phyloP scores from a whole-genome alignment of 2,888 invertebrate genomes.

The Agapostemon virescens region DNA sequence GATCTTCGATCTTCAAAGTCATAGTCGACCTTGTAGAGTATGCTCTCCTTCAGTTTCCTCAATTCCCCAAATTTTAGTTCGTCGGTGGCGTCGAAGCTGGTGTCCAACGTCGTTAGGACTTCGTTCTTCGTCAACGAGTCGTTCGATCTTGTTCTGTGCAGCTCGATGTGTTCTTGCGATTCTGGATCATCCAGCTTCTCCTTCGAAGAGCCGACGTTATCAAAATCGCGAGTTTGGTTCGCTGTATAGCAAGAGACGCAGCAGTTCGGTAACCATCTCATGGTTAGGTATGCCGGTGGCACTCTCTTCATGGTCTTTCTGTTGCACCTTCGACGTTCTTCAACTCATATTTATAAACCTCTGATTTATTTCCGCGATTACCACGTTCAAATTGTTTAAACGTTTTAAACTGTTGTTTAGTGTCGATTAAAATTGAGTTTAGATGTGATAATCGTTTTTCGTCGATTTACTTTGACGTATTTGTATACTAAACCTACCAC shows the following conservation, averaged over 20 bases:
- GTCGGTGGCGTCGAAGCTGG: neutral
- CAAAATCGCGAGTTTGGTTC: neutral
- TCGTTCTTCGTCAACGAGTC: slow-evolving; percentile 7
- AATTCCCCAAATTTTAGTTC: neutral
- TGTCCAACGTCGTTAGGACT: neutral
- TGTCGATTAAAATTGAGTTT: neutral
- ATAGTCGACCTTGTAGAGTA: neutral
- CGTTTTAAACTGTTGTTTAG: neutral
- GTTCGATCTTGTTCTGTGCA: slow-evolving; percentile 9
- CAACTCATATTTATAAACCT: neutral
- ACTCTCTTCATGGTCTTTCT: neutral
- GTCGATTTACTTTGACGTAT: neutral
- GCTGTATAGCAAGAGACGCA: slow-evolving; percentile 54
- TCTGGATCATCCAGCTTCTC: neutral
- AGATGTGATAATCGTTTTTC: neutral
- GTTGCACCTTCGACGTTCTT: neutral
- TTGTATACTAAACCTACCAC: too few species aligned
- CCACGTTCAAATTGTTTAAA: neutral
- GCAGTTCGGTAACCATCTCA: slow-evolving; percentile 62
- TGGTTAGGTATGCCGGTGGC: slow-evolving; percentile 12
- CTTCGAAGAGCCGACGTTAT: neutral
- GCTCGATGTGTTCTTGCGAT: neutral
- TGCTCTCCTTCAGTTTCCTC: neutral
- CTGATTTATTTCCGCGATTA: neutral
- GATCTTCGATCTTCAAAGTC: neutral